phyloP scores from a whole-genome alignment of 2,113 vertebrate species.

The Chlorodrepanis virens region DNA sequence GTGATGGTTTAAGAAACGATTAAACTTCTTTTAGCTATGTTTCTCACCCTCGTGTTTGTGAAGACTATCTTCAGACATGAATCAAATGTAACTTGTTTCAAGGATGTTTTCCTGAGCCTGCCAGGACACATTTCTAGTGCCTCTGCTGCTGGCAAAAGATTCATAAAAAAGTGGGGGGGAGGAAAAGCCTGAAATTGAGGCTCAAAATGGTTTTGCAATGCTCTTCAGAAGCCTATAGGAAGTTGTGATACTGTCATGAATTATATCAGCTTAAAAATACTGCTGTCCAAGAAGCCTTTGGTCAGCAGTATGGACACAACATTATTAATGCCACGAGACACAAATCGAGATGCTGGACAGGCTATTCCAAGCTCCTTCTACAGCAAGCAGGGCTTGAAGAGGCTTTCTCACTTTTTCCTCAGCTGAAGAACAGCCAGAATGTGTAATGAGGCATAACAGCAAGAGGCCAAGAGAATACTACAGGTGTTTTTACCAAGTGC shows the following conservation, averaged over 20 bases:
- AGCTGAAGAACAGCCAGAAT: background rate
- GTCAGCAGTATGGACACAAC: background rate
- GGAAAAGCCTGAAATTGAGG: background rate
- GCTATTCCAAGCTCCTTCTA: background rate
- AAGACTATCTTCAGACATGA: conserved; percentile 58
- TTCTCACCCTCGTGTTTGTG: conserved; percentile 55
- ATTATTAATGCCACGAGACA: background rate
- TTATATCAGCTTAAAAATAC: background rate
- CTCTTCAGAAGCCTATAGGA: background rate
- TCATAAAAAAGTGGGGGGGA: background rate
- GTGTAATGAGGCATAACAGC: background rate
- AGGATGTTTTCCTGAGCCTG: conserved; percentile 52
- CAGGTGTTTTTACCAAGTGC: background rate
- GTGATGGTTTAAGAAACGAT: conserved; percentile 60
- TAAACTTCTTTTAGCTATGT: conserved; percentile 47
- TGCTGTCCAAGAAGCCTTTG: background rate
- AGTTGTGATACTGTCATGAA: background rate
- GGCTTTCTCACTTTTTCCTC: background rate
- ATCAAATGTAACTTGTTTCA: conserved; percentile 51
- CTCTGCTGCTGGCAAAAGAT: conserved; percentile 27
- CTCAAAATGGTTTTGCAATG: background rate
- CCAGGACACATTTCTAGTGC: conserved; percentile 34
- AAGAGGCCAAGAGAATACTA: background rate
- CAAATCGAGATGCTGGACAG: background rate
- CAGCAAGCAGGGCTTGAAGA: background rate